These are phyloP conservation scores for Panagrolaimus sp. DNA, from an alignment of 1,140 invertebrate species.

Conservation along the genomic window DNA sequence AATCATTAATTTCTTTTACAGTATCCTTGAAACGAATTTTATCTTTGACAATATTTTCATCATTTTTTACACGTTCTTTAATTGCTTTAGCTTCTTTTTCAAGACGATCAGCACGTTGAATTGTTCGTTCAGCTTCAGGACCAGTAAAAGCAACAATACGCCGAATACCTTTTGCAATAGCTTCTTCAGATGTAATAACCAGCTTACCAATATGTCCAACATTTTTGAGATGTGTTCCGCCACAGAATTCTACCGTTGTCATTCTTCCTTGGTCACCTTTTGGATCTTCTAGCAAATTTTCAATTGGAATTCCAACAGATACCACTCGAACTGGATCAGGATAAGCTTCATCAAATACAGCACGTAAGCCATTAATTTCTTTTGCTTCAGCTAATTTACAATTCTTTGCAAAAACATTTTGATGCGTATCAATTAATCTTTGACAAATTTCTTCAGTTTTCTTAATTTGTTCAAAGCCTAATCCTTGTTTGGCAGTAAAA, in stretches of 20 bases:
- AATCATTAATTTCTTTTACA: constrained; percentile 38
- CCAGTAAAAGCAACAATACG: constrained; percentile 94
- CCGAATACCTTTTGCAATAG: constrained; percentile 94
- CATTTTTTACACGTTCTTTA: constrained; percentile 31
- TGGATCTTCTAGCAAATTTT: constrained; percentile 79
- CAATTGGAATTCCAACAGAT: constrained; percentile 83
- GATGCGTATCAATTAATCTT: constrained; percentile 72
- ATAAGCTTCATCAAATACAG: constrained; percentile 98
- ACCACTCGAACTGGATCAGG: constrained; percentile 96
- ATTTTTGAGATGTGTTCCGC: constrained; percentile 81
- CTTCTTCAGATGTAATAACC: constrained; percentile 92
- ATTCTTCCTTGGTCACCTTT: constrained; percentile 69
- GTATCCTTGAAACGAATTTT: constrained; percentile 36
- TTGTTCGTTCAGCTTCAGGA: constrained; percentile 50
- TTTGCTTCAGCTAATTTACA: constrained; percentile 77
- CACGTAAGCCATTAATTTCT: constrained; percentile 80
- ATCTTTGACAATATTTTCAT: constrained; percentile 32
- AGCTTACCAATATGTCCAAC: constrained; percentile 87
- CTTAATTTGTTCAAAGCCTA: constrained; percentile 75
- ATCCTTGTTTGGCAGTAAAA: constrained; percentile 85
- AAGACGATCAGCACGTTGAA: constrained; percentile 45
- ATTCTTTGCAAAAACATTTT: constrained; percentile 81
- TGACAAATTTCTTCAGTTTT: constrained; percentile 74
- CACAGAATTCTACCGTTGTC: constrained; percentile 98
- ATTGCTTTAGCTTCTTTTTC: constrained; percentile 37